Percentiles rank a stretch among this genome's conserved stretches.
These are phyloP conservation scores for Drosophila subobscura DNA, from an alignment of 1,140 invertebrate species.

Conservation along the genomic window DNA sequence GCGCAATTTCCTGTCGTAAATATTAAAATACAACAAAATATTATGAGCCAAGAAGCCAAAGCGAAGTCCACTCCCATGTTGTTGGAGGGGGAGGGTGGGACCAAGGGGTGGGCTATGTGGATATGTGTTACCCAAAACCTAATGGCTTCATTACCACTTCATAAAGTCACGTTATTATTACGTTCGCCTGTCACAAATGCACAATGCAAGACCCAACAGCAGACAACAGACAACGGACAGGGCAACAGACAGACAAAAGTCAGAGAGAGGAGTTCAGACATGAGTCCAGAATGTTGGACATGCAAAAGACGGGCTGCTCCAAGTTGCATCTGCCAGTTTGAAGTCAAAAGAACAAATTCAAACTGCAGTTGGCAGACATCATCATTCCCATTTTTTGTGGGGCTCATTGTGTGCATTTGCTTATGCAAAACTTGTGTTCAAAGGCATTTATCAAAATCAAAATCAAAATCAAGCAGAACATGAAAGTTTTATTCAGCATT, in stretches of 20 bases:
- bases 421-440: slow-evolving; percentile 76
- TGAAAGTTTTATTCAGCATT: slow-evolving; percentile 62
- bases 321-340: slow-evolving; percentile 63
- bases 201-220: neutral
- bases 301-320: slow-evolving; percentile 7
- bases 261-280: slow-evolving; percentile 19
- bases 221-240: neutral
- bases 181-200: slow-evolving; percentile 49
- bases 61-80: slow-evolving; percentile 30
- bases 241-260: slow-evolving; percentile 34
- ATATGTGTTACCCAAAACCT: slow-evolving; percentile 47
- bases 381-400: slow-evolving; percentile 49
- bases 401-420: slow-evolving; percentile 47
- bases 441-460: slow-evolving; percentile 73
- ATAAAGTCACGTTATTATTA: slow-evolving; percentile 80
- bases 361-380: slow-evolving; percentile 55
- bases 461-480: slow-evolving; percentile 44
- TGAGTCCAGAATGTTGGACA: slow-evolving; percentile 25
- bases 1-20: slow-evolving; percentile 79
- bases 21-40: slow-evolving; percentile 44
- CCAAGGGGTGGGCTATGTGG: neutral
- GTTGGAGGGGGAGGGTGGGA: neutral
- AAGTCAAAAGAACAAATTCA: slow-evolving; percentile 53
- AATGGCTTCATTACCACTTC: slow-evolving; percentile 81
- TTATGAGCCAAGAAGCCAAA: slow-evolving; percentile 64